A percentile compares a stretch with the other conserved stretches of the same genome.
These are phyloP conservation scores for Plemyria rubiginata DNA, from an alignment of 2,888 invertebrate genomes.

Conservation along the genomic window DNA sequence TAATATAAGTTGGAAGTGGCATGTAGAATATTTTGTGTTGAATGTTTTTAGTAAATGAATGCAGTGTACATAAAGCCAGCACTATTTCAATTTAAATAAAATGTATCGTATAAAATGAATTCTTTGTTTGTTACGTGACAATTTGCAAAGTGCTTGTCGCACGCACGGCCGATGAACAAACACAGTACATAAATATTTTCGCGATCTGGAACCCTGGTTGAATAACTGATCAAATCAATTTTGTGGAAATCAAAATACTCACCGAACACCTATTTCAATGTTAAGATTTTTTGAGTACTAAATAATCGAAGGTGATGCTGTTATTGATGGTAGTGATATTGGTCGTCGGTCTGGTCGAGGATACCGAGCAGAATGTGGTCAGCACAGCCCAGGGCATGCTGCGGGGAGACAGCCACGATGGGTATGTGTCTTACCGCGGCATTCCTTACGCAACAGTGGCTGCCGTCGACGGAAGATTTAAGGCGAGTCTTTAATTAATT, in stretches of 20 bases:
- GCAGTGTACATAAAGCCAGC: slow-evolving; percentile 10
- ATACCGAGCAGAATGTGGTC: slow-evolving; percentile 52
- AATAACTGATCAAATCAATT: no score
- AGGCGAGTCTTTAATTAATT: no score
- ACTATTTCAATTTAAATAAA: slow-evolving; percentile 30
- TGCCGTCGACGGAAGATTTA: slow-evolving; percentile 55
- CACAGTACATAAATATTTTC: background rate
- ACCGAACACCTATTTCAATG: no score
- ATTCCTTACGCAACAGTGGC: slow-evolving; percentile 68
- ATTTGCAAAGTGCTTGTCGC: slow-evolving; percentile 10
- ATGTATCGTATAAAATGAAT: slow-evolving; percentile 12
- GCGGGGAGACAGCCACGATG: slow-evolving; percentile 57
- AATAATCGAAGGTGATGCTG: slow-evolving; percentile 9
- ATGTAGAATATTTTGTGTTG: no score
- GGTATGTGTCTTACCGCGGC: slow-evolving; percentile 66
- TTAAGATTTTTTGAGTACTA: background rate
- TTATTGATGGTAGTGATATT: slow-evolving; percentile 34
- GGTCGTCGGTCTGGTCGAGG: slow-evolving; percentile 27
- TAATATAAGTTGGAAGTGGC: no score
- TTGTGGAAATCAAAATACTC: no score
- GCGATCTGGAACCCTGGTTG: background rate
- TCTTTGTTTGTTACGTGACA: slow-evolving; percentile 27
- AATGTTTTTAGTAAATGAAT: background rate
- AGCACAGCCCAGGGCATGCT: slow-evolving; percentile 66
- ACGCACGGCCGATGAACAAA: background rate